A percentile compares a stretch with the other conserved stretches of the same genome.
Evolutionary conservation across 2,888 invertebrate species (phyloP).

Genomic region (Mechanitis mazaeus): DNA sequence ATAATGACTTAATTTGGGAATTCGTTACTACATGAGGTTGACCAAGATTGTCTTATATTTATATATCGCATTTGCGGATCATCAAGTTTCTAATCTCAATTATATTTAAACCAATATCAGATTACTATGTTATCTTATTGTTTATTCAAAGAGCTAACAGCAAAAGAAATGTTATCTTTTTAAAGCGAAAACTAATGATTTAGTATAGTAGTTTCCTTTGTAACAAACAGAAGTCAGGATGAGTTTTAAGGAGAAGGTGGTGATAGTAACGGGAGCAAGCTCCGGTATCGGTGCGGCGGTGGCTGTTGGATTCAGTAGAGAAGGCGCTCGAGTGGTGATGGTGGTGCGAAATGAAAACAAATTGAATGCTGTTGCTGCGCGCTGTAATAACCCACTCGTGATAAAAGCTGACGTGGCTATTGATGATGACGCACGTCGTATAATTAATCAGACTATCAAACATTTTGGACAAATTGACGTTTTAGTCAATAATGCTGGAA

Average conservation of each 20-base stretch:
- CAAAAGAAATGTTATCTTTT: background rate
- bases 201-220: background rate
- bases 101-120: too few relatives aligned
- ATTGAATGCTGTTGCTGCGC: slow-evolving; percentile 71
- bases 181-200: background rate
- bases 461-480: slow-evolving; percentile 37
- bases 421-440: slow-evolving; percentile 31
- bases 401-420: slow-evolving; percentile 34
- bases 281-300: slow-evolving; percentile 82
- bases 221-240: slow-evolving; percentile 10
- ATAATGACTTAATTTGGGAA: too few relatives aligned
- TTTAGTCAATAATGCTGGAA: slow-evolving; percentile 41
- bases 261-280: slow-evolving; percentile 78
- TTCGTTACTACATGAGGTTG: too few relatives aligned
- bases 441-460: slow-evolving; percentile 32
- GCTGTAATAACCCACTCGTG: slow-evolving; percentile 29
- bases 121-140: too few relatives aligned
- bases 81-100: too few relatives aligned
- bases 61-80: too few relatives aligned
- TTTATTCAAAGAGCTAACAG: too few relatives aligned
- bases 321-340: slow-evolving; percentile 78
- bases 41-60: too few relatives aligned
- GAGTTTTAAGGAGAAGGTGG: slow-evolving; percentile 60
- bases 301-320: slow-evolving; percentile 77
- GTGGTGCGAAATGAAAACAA: slow-evolving; percentile 81